Evolutionary conservation across 2,797 vertebrate genomes (phyloP).

Genomic region (Heteromormyrus szaboi): DNA sequence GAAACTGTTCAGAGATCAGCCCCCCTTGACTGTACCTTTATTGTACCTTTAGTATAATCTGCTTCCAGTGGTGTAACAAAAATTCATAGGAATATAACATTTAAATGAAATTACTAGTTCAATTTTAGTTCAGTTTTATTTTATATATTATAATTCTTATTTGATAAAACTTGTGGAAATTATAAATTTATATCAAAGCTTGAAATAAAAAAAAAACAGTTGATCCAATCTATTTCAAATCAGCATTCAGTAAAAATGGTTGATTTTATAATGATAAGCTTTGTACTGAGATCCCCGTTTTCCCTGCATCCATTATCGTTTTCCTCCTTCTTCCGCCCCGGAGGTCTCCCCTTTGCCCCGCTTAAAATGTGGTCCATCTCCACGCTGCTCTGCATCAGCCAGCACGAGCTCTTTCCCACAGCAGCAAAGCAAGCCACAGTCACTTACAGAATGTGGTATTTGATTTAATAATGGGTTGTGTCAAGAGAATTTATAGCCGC

Average conservation of each 20-base stretch:
- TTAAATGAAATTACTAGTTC: neutral
- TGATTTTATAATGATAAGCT: neutral
- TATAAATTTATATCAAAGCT: neutral
- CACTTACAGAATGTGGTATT: slow-evolving; percentile 1
- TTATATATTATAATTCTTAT: neutral
- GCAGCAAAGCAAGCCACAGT: neutral
- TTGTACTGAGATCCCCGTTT: neutral
- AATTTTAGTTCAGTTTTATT: neutral
- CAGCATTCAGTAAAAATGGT: neutral
- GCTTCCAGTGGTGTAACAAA: neutral
- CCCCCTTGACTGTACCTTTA: neutral
- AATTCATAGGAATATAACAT: neutral
- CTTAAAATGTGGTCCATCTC: neutral
- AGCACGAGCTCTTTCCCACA: neutral
- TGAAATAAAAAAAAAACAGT: neutral
- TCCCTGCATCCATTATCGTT: neutral
- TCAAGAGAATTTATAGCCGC: slow-evolving; percentile 10
- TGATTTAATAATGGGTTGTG: slow-evolving; percentile 10
- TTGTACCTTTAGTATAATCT: neutral
- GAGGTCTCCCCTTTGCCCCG: neutral
- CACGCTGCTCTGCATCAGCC: neutral
- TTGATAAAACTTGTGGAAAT: neutral
- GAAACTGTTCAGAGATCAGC: neutral
- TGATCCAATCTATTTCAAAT: neutral
- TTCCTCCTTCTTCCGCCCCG: neutral